Percentiles rank a stretch among this genome's conserved stretches.
These are phyloP conservation scores for Euwallacea similis DNA, from an alignment of 1,140 invertebrate genomes.

Conservation along the genomic window DNA sequence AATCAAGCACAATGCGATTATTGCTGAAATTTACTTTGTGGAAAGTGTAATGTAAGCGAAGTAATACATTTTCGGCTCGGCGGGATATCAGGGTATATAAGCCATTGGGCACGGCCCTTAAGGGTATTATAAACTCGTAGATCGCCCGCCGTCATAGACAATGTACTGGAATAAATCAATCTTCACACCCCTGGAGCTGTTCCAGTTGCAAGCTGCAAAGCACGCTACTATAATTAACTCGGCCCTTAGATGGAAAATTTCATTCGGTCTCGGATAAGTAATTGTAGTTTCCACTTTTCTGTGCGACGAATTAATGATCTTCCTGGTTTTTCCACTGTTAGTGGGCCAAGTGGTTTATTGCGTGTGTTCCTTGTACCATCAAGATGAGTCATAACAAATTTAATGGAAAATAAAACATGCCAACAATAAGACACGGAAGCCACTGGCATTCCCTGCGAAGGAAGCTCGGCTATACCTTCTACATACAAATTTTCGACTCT, in stretches of 20 bases:
- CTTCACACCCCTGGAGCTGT: constrained; percentile 34
- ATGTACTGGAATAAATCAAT: constrained; percentile 38
- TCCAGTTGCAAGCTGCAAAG: constrained; percentile 10
- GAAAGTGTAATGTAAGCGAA: background rate
- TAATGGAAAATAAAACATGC: no score
- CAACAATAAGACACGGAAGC: no score
- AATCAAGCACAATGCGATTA: constrained; percentile 10
- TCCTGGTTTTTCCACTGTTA: no score
- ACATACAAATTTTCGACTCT: background rate
- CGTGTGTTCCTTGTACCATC: no score
- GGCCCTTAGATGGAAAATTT: constrained; percentile 1
- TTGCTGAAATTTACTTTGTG: constrained; percentile 11
- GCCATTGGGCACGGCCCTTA: constrained; percentile 38
- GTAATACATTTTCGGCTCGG: constrained; percentile 26
- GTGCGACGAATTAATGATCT: no score
- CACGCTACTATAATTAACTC: constrained; percentile 34
- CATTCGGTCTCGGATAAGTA: background rate
- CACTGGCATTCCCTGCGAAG: no score
- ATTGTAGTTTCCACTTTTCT: constrained; percentile 1
- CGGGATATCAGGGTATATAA: constrained; percentile 36
- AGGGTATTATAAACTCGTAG: constrained; percentile 39
- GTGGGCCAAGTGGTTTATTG: no score
- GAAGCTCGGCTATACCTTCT: background rate
- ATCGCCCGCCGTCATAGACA: constrained; percentile 39
- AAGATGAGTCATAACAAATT: no score